Conservation (phyloP, 2,797 vertebrate genomes). For the Gymnopithys bicolor region DNA sequence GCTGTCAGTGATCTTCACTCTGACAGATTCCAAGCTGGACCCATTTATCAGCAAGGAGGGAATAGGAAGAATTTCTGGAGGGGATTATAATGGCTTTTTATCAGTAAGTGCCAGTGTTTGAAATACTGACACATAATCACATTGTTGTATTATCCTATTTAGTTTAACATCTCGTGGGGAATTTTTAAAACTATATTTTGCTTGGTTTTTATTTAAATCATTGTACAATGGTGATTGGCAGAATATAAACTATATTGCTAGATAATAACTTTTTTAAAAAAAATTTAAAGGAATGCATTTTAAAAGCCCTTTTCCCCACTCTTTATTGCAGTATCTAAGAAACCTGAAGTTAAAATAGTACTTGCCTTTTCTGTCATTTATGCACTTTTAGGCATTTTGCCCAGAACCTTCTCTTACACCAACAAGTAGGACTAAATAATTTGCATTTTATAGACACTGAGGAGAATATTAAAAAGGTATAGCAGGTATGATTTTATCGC, state of each 20-base stretch:
- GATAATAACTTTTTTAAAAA: not conserved
- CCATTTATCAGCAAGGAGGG: not conserved
- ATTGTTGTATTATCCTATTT: not conserved
- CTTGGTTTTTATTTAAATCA: not conserved
- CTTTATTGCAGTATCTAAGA: not conserved
- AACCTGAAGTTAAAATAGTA: not conserved
- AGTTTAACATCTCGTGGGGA: not conserved
- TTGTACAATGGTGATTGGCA: not conserved
- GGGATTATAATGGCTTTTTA: not conserved
- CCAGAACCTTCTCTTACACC: not conserved
- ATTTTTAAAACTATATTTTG: not conserved
- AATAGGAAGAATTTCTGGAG: not conserved
- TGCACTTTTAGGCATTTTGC: not conserved
- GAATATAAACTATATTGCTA: not conserved
- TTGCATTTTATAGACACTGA: not conserved
- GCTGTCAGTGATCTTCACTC: not conserved
- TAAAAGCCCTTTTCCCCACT: not conserved
- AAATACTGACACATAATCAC: not conserved
- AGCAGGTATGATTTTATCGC: not conserved
- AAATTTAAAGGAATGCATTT: not conserved
- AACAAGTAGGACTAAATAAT: not conserved
- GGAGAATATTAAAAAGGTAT: not conserved
- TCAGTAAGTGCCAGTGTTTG: not conserved
- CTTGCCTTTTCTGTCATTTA: not conserved
- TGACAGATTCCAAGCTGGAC: not conserved